A percentile compares a stretch with the other conserved stretches of the same genome.
These are phyloP conservation scores for Muscicapa comitata DNA, from an alignment of 2,797 vertebrate species.

Conservation along the genomic window DNA sequence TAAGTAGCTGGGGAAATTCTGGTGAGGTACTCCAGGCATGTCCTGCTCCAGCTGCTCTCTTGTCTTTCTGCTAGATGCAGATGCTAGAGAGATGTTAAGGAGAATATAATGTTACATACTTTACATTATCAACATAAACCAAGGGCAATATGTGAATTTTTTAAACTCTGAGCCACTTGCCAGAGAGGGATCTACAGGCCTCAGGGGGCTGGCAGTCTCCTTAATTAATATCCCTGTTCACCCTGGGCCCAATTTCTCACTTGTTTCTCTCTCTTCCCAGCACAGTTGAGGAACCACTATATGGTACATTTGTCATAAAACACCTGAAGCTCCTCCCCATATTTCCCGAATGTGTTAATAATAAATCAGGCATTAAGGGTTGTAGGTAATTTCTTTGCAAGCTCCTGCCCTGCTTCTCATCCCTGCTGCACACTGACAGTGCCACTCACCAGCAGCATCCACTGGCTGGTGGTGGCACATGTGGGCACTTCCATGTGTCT, in stretches of 20 bases:
- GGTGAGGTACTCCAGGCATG: background rate
- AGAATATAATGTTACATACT: background rate
- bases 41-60: background rate
- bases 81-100: too few species aligned
- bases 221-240: background rate
- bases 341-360: background rate
- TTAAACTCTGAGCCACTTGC: background rate
- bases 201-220: background rate
- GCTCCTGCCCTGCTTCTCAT: background rate
- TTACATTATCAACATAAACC: background rate
- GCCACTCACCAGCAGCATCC: background rate
- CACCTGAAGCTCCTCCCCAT: background rate
- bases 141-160: background rate
- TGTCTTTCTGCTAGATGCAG: background rate
- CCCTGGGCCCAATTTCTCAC: background rate
- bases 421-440: background rate
- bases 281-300: background rate
- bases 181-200: background rate
- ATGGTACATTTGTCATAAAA: background rate
- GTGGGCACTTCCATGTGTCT: background rate
- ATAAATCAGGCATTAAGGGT: background rate
- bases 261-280: background rate
- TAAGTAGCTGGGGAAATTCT: background rate
- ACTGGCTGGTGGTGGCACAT: rapidly evolving
- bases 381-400: background rate